Percentiles rank a stretch among this genome's conserved stretches.
Evolutionary conservation across 2,888 invertebrate genomes (phyloP).

Genomic region (Tromatobia lineatoria): DNA sequence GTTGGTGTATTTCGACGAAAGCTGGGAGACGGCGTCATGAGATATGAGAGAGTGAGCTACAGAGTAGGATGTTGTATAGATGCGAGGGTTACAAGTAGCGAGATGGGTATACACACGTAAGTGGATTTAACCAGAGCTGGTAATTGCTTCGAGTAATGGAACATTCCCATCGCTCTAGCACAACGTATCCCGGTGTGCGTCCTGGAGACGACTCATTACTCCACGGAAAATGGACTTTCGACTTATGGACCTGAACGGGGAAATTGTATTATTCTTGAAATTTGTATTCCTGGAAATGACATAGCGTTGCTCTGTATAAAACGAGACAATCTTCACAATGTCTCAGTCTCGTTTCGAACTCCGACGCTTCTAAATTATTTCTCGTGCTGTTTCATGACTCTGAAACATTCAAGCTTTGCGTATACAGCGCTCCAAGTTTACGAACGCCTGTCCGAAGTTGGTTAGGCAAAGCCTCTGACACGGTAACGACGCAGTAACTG

Average conservation of each 20-base stretch:
- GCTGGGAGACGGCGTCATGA: neutral
- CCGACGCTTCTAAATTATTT: conserved; percentile 26
- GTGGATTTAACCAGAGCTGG: conserved; percentile 58
- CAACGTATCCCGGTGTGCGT: neutral
- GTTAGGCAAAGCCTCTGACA: neutral
- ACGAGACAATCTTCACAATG: conserved; percentile 3
- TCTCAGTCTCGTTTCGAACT: conserved; percentile 13
- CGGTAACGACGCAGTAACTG: neutral
- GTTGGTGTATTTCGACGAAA: conserved; percentile 21
- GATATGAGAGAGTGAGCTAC: neutral
- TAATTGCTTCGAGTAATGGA: conserved; percentile 69
- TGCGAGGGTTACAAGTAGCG: conserved; percentile 1
- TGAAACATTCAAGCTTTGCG: neutral
- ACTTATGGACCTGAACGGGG: conserved; percentile 69
- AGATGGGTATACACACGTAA: conserved; percentile 45
- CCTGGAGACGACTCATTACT: conserved; percentile 62
- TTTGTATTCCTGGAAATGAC: conserved; percentile 68
- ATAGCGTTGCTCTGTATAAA: neutral
- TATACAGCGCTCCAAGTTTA: neutral
- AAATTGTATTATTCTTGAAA: conserved; percentile 71
- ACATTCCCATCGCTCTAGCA: conserved; percentile 43
- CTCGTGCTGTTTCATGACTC: neutral
- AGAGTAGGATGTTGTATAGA: neutral
- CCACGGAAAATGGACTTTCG: conserved; percentile 69
- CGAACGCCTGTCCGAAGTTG: neutral